These are phyloP conservation scores for Andrena minutula DNA, from an alignment of 2,888 invertebrate genomes.

Conservation along the genomic window DNA sequence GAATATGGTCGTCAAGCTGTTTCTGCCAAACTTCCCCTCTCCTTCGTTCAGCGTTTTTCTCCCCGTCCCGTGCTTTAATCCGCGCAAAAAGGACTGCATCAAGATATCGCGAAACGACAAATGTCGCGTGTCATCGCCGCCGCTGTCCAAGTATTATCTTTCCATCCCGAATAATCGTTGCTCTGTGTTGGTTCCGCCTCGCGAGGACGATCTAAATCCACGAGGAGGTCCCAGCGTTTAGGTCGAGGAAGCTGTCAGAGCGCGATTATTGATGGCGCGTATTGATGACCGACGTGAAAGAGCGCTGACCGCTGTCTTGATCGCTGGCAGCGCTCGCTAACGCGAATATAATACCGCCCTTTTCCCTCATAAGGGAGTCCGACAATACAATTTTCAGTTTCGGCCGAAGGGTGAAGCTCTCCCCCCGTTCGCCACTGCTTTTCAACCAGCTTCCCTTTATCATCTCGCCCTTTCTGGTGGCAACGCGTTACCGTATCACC, in stretches of 20 bases:
- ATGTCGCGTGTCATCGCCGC: neutral
- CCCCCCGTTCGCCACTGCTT: conserved; percentile 45
- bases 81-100: neutral
- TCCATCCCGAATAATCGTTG: conserved; percentile 9
- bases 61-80: neutral
- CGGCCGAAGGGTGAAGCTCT: conserved; percentile 65
- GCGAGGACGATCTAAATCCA: conserved; percentile 53
- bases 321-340: conserved; percentile 69
- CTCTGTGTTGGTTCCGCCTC: neutral
- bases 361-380: conserved; percentile 62
- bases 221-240: conserved; percentile 43
- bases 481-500: conserved; percentile 48
- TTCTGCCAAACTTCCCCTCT: conserved; percentile 36
- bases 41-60: neutral
- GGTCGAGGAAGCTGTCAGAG: conserved; percentile 63
- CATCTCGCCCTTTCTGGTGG: conserved; percentile 22
- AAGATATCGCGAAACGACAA: neutral
- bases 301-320: conserved; percentile 73
- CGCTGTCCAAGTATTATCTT: neutral
- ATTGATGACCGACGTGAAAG: conserved; percentile 73
- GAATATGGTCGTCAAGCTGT: conserved; percentile 54
- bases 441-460: conserved; percentile 56
- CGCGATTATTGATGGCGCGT: conserved; percentile 77
- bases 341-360: conserved; percentile 76
- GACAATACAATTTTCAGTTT: conserved; percentile 78